These are phyloP conservation scores for Noctilio leporinus DNA, from an alignment of 2,113 vertebrate species.

Conservation along the genomic window DNA sequence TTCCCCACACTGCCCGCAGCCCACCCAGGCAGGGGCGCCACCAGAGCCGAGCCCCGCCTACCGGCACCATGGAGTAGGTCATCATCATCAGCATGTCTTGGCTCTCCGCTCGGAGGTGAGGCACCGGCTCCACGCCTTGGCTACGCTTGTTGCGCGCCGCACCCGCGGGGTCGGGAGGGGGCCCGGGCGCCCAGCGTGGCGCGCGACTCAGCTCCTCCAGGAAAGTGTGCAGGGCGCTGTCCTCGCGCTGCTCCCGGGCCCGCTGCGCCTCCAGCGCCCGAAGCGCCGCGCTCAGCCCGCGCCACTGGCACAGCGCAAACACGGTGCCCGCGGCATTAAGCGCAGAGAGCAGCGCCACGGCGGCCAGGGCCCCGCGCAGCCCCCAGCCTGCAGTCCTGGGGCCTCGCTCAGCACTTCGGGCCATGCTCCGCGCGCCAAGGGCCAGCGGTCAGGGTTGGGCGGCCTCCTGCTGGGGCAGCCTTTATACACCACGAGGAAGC, in stretches of 20 bases:
- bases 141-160: conserved; percentile 87
- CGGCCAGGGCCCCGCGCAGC: conserved; percentile 78
- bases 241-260: background rate
- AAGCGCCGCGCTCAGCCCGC: conserved; percentile 79
- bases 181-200: background rate
- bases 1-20: background rate
- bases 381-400: conserved; percentile 68
- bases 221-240: conserved; percentile 39
- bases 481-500: conserved; percentile 34
- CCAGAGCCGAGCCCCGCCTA: conserved; percentile 74
- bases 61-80: conserved; percentile 96
- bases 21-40: background rate
- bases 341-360: conserved; percentile 79
- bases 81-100: conserved; percentile 92
- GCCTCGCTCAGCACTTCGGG: conserved; percentile 33
- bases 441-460: background rate
- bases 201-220: background rate
- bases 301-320: conserved; percentile 86
- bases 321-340: conserved; percentile 87
- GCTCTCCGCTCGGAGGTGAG: conserved; percentile 76
- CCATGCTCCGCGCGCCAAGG: conserved; percentile 22
- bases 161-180: conserved; percentile 57
- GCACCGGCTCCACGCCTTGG: conserved; percentile 69
- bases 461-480: background rate
- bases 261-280: conserved; percentile 71